Evolutionary conservation across 2,888 invertebrate species (phyloP).

Genomic region (Bruchidius siliquastri): DNA sequence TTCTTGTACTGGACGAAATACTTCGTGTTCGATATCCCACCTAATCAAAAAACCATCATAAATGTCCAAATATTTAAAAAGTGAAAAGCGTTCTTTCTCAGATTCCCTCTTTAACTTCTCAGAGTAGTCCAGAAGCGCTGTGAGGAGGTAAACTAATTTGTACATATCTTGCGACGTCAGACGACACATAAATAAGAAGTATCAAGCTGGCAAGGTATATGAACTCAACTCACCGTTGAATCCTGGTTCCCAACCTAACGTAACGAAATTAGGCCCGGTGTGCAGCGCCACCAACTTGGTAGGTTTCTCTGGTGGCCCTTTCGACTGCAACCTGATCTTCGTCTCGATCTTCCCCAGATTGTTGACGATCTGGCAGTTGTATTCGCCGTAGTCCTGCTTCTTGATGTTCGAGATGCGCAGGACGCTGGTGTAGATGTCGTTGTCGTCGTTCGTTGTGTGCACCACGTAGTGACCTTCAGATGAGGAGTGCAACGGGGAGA

Average conservation of each 20-base stretch:
- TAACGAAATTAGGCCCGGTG: slow-evolving; percentile 74
- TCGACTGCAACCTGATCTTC: slow-evolving; percentile 75
- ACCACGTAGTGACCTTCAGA: slow-evolving; percentile 84
- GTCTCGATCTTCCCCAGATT: slow-evolving; percentile 71
- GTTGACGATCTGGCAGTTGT: slow-evolving; percentile 84
- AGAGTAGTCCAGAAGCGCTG: too few species aligned
- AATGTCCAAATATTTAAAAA: not conserved
- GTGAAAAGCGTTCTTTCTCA: too few species aligned
- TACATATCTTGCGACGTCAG: too few species aligned
- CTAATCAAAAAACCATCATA: not conserved
- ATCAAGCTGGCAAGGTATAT: too few species aligned
- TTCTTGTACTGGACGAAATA: slow-evolving; percentile 81
- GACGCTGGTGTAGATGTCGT: slow-evolving; percentile 80
- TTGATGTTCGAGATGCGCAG: slow-evolving; percentile 69
- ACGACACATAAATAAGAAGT: too few species aligned
- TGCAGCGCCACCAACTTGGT: slow-evolving; percentile 66
- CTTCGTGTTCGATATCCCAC: slow-evolving; percentile 76
- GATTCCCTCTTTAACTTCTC: too few species aligned
- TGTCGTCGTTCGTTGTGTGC: slow-evolving; percentile 73
- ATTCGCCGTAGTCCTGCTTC: slow-evolving; percentile 86
- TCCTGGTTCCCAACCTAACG: slow-evolving; percentile 81
- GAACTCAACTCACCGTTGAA: slow-evolving; percentile 77
- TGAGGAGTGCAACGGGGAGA: slow-evolving; percentile 69
- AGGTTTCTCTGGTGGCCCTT: slow-evolving; percentile 83
- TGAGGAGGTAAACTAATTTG: too few species aligned